Evolutionary conservation across 2,888 invertebrate genomes (phyloP).

Genomic region (Lithosia quadra): DNA sequence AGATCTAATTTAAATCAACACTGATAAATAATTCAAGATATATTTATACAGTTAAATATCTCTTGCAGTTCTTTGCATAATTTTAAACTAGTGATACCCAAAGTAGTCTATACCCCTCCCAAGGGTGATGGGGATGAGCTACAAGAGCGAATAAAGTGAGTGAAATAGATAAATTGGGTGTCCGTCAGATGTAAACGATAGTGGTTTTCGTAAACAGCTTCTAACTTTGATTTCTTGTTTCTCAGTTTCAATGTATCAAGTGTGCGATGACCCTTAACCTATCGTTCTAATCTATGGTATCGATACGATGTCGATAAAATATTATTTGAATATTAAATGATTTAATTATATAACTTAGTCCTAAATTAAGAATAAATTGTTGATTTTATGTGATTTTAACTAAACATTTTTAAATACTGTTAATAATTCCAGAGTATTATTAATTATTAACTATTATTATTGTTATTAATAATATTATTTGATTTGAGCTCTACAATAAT

Average conservation of each 20-base stretch:
- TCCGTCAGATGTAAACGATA: no score
- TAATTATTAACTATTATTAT: background rate
- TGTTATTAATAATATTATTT: background rate
- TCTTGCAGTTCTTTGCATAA: slow-evolving; percentile 1
- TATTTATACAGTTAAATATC: background rate
- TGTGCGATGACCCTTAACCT: background rate
- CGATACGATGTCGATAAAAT: slow-evolving; percentile 22
- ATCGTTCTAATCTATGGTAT: background rate
- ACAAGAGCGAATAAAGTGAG: no score
- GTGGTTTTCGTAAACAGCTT: no score
- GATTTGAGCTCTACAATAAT: background rate
- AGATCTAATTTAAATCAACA: background rate
- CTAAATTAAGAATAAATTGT: slow-evolving; percentile 41
- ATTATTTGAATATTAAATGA: slow-evolving; percentile 20
- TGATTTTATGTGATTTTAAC: slow-evolving; percentile 50
- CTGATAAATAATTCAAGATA: background rate
- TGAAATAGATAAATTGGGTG: no score
- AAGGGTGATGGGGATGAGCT: no score
- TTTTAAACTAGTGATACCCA: background rate
- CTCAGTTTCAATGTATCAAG: background rate
- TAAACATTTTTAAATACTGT: slow-evolving; percentile 31
- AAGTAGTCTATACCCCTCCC: background rate
- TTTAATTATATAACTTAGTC: slow-evolving; percentile 27
- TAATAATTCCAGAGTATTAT: slow-evolving; percentile 15
- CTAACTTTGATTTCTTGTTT: no score